Base-by-base conservation (phyloP, 23 tunicate genomes). In the Trididemnum nubilum region DNA sequence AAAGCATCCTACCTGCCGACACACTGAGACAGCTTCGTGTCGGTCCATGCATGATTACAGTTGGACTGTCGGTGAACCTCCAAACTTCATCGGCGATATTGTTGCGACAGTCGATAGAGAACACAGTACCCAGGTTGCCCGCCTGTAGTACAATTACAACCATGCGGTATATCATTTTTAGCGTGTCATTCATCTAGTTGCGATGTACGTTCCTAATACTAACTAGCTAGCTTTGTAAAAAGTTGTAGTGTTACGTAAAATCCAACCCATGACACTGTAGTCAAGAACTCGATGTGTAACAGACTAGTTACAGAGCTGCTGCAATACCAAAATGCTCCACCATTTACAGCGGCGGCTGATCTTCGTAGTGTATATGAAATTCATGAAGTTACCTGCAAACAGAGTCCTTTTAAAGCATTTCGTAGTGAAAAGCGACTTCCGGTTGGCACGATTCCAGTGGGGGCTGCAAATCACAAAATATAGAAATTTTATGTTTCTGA, bases 21-120 rank as follows among this genome's bases (percentile, higher is more conserved):
- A 85, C 88, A 2, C 75, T 29, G 54, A 91, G 80, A 76, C 97
- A 91, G 32, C 54, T 67, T 44, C 86, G 27, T 34, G 90, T 74
- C 23, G 64, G 66, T 51, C 34, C 25, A 44, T 91, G 82, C 76
- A 82, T 67, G 23, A 91, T 65, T 85, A 91, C 74, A 1, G 90
- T 85, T 2, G 97, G 87, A 39, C 86, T 78, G 0, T 77, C 78
- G 22, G 90, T 86, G 50, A 91, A 91, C 21, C 89, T 65, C 97
- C 97, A 91, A 4, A 91, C 84, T 59, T 85, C 90, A 71, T 81
- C 80, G 2, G 29, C 27, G 2, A 5, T 38, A 76, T 54, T 33
- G 22, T 89, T 90, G 7, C 38, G 60, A 63, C 97, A 91, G 2
- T 66, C 29, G 65, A 77, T 23, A 19, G 54, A 25, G 57, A 64